Evolutionary conservation across 1,140 invertebrate species (phyloP).

Genomic region (Bursaphelenchus mucronatus): DNA sequence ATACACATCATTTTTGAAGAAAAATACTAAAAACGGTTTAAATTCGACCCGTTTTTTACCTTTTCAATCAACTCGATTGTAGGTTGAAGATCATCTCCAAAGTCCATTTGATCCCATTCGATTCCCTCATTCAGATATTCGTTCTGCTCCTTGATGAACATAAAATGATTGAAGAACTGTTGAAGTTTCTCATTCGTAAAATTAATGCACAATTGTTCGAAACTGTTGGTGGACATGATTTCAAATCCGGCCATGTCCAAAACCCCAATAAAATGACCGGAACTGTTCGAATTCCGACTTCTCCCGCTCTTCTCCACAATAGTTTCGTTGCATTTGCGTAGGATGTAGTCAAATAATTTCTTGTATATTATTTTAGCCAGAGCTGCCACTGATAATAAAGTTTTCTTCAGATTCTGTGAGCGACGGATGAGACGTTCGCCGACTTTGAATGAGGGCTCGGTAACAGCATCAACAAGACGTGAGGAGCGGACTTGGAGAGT

Average conservation of each 20-base stretch:
- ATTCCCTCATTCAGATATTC: constrained; percentile 83
- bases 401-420: constrained; percentile 72
- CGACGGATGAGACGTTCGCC: constrained; percentile 68
- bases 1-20: not conserved
- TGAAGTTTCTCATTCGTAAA: constrained; percentile 91
- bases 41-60: constrained; percentile 67
- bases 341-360: constrained; percentile 54
- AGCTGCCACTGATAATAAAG: constrained; percentile 64
- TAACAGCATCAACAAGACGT: constrained; percentile 66
- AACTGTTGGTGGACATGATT: constrained; percentile 97
- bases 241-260: constrained; percentile 99
- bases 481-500: constrained; percentile 65
- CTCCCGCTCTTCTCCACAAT: constrained; percentile 31
- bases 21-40: no score
- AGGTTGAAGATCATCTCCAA: constrained; percentile 92
- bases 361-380: constrained; percentile 56
- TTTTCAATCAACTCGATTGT: constrained; percentile 99
- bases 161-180: constrained; percentile 99
- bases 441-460: constrained; percentile 67
- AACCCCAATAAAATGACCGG: constrained; percentile 71
- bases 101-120: constrained; percentile 88
- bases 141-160: constrained; percentile 97
- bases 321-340: constrained; percentile 48
- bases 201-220: constrained; percentile 99
- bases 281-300: constrained; percentile 50